Conservation (phyloP, 2,113 vertebrate species). For the Phylloscopus trochilus region DNA sequence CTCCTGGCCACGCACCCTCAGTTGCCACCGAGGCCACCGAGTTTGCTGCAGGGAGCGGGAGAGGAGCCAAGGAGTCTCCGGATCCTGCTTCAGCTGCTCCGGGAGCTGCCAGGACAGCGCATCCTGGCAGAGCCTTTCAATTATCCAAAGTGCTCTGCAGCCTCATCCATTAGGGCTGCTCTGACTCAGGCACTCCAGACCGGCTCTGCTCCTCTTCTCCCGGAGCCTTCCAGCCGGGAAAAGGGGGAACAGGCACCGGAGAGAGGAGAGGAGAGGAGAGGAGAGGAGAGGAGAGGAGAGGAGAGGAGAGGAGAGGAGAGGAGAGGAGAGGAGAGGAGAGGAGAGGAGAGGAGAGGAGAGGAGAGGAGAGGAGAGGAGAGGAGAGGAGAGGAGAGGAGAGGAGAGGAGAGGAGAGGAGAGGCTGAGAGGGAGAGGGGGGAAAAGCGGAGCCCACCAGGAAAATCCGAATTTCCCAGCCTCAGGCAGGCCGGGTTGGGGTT, state of each 20-base stretch:
- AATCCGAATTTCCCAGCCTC: not conserved
- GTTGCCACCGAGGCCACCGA: not conserved
- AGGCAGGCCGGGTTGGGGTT: accelerated
- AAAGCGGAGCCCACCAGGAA: too few species aligned
- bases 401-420: too few species aligned
- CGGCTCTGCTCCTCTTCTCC: not conserved
- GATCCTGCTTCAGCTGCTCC: not conserved
- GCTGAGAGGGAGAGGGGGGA: too few species aligned
- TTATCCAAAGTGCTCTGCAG: constrained; percentile 59
- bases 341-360: too few species aligned
- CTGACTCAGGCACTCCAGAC: not conserved
- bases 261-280: not conserved
- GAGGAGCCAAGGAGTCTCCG: not conserved
- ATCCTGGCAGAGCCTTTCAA: constrained; percentile 17
- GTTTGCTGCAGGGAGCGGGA: constrained; percentile 49
- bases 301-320: too few species aligned
- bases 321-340: too few species aligned
- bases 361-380: too few species aligned
- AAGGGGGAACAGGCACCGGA: not conserved
- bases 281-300: too few species aligned
- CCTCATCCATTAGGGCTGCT: constrained; percentile 48
- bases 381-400: too few species aligned
- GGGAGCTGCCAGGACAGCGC: constrained; percentile 2
- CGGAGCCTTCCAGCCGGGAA: not conserved
- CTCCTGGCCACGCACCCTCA: not conserved